phyloP scores from a whole-genome alignment of 2,888 invertebrate genomes.

The Andrena marginata region DNA sequence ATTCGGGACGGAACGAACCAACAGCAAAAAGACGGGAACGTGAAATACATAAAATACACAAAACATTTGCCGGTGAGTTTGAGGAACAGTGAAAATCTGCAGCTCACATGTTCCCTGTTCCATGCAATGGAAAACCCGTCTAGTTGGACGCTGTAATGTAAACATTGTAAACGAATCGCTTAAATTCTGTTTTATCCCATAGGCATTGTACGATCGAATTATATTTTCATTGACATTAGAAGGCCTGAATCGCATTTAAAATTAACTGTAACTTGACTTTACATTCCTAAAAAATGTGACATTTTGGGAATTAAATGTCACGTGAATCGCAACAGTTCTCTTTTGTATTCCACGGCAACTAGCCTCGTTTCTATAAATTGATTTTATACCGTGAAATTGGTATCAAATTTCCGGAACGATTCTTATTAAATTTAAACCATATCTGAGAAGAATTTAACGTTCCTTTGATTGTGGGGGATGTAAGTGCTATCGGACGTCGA shows the following conservation, averaged over 20 bases:
- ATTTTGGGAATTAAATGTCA: too few relatives aligned
- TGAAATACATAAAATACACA: constrained; percentile 2
- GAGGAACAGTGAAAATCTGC: not conserved
- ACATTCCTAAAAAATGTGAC: too few relatives aligned
- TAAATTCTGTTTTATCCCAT: not conserved
- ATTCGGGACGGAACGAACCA: constrained; percentile 1
- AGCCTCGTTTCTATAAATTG: not conserved
- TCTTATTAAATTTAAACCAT: constrained; percentile 35
- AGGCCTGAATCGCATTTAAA: not conserved
- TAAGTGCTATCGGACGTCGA: constrained; percentile 71
- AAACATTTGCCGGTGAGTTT: not conserved
- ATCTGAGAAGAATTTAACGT: constrained; percentile 52
- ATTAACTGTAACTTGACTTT: not conserved
- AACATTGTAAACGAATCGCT: not conserved
- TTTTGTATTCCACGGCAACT: too few relatives aligned
- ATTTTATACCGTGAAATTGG: not conserved
- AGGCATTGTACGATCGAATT: not conserved
- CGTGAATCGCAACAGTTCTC: too few relatives aligned
- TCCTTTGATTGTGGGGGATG: constrained; percentile 31
- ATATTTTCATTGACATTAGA: not conserved
- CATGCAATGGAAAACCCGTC: not conserved
- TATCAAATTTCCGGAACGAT: not conserved
- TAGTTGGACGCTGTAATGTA: not conserved
- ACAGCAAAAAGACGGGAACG: constrained; percentile 1
- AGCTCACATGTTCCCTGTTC: not conserved